Base-by-base conservation (phyloP, 1,140 invertebrate genomes). In the Aphaenogaster floridana region DNA sequence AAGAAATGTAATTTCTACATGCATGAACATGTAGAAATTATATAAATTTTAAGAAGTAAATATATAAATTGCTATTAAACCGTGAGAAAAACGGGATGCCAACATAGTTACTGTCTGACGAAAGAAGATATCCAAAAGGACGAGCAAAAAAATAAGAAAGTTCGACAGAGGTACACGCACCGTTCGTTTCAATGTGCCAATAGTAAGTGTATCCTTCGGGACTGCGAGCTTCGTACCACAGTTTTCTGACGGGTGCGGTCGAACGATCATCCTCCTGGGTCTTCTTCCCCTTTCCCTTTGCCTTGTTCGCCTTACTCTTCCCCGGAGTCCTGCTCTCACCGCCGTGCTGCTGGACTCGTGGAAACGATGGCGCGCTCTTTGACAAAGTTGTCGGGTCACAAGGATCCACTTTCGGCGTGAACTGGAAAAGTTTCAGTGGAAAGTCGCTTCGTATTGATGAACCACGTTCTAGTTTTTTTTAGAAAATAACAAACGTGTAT, bases 131-230 rank as follows among this genome's bases (percentile, higher is more conserved):
- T 72, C 3, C 0, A 15, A 61, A 45, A 74, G 17, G 39, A 61
- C 11, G 34, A 28, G 42, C 28, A 74, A 59, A 59, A 15, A 59
- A 7, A 74, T 50, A 36, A 50, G 63, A 61, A 84, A 21, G 6
- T 80, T 57, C 13, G 48, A 71, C 39, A 21, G 21, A 28, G 54
- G 68, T 68, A 69, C 76, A 85, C 91, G 74, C 94, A 97, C 98
- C 97, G 96, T 97, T 97, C n/a, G 97, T 98, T 88, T 97, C 96
- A 34, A 96, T 96, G 94, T 98, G 97, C 97, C 97, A 98, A 91
- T 98, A 98, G 93, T 98, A 98, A 9, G 96, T 96, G 85, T 97
- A 96, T 17, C 97, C 98, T 90, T 98, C 97, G 68, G 97, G 96
- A 87, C 96, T 96, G 76, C 96, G 96, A 0, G 97, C 97, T 92